These are phyloP conservation scores for Papilio dardanus DNA, from an alignment of 1,140 invertebrate genomes.

Conservation along the genomic window DNA sequence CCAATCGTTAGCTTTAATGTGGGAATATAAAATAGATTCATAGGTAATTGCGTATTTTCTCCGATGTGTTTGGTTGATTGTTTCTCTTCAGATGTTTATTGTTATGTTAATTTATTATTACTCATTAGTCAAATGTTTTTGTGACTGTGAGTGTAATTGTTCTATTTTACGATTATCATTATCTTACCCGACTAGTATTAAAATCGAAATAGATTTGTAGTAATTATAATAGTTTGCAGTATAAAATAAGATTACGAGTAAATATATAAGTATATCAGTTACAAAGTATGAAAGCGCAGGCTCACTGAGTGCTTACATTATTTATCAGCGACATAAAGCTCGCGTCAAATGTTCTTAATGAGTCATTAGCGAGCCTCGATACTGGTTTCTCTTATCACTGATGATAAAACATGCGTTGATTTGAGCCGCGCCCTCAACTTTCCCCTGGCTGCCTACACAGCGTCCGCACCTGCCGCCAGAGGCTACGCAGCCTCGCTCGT, in stretches of 20 bases:
- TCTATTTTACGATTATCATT: neutral
- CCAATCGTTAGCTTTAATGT: conserved; percentile 66
- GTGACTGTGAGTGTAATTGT: neutral
- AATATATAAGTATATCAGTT: neutral
- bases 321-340: conserved; percentile 23
- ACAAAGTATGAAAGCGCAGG: conserved; percentile 3
- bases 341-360: conserved; percentile 53
- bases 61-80: conserved; percentile 36
- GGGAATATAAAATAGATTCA: conserved; percentile 64
- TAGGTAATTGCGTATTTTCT: conserved; percentile 50
- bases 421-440: conserved; percentile 72
- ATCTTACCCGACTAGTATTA: neutral
- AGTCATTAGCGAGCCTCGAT: conserved; percentile 63
- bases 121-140: neutral
- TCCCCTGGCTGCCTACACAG: conserved; percentile 52
- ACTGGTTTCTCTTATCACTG: conserved; percentile 77
- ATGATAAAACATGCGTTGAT: conserved; percentile 77
- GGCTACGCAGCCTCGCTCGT: conserved; percentile 52
- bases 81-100: conserved; percentile 11
- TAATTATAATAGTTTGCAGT: neutral
- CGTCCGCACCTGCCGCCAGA: conserved; percentile 61
- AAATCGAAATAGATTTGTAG: neutral
- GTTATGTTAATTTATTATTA: neutral
- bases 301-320: conserved; percentile 11
- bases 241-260: neutral